Conservation (phyloP, 2,888 invertebrate species). For the Pachydiplax longipennis region DNA sequence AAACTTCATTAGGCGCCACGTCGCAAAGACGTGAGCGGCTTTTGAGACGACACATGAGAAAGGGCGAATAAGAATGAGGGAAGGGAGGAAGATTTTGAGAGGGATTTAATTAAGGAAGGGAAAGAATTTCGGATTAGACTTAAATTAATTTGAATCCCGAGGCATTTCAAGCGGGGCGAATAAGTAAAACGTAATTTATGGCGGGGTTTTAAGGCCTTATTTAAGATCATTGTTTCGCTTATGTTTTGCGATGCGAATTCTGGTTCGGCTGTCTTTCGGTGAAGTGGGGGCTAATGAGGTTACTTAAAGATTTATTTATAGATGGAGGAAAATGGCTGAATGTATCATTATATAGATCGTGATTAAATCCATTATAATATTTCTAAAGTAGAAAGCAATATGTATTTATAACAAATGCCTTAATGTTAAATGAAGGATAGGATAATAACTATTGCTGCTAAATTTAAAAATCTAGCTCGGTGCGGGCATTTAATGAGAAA, state of each 20-base stretch:
- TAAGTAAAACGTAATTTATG: slow-evolving; percentile 17
- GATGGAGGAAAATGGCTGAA: too few species aligned
- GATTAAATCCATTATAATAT: too few species aligned
- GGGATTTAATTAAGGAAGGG: slow-evolving; percentile 35
- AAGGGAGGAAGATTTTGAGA: background rate
- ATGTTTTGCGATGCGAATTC: too few species aligned
- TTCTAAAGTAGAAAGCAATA: background rate
- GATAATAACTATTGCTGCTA: background rate
- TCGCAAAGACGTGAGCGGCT: slow-evolving; percentile 44
- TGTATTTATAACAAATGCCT: background rate
- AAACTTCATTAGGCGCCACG: slow-evolving; percentile 44
- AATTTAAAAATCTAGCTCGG: too few species aligned
- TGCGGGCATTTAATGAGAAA: too few species aligned
- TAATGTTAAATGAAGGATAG: background rate
- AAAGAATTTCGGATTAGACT: slow-evolving; percentile 18
- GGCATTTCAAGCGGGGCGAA: background rate
- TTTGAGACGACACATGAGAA: slow-evolving; percentile 43
- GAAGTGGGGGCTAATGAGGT: background rate
- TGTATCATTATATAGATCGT: too few species aligned
- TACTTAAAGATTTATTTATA: background rate
- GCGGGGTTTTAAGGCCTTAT: background rate
- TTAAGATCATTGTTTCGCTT: background rate
- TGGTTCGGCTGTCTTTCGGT: background rate
- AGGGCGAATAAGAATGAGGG: slow-evolving; percentile 43
- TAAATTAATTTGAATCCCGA: slow-evolving; percentile 34